Evolutionary conservation across 1,140 invertebrate genomes (phyloP).

Genomic region (Goniozus legneri): DNA sequence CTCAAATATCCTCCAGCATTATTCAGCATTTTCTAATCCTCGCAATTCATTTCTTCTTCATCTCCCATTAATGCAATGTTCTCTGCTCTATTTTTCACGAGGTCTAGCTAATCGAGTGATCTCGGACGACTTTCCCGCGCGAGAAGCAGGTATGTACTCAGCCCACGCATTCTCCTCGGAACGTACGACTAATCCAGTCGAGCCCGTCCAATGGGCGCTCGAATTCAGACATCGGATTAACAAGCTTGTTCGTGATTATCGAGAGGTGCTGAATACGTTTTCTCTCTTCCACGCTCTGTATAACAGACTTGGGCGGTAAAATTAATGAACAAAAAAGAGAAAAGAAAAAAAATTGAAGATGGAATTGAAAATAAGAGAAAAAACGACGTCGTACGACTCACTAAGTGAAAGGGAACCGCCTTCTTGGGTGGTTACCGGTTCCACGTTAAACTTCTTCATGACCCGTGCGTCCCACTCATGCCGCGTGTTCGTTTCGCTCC

Average conservation of each 20-base stretch:
- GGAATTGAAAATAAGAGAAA: conserved; percentile 10
- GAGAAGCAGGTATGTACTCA: too few relatives aligned
- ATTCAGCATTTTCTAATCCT: too few relatives aligned
- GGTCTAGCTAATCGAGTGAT: too few relatives aligned
- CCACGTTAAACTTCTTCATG: conserved; percentile 23
- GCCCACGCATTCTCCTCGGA: too few relatives aligned
- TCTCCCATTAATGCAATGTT: too few relatives aligned
- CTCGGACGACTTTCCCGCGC: too few relatives aligned
- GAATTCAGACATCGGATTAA: conserved; percentile 44
- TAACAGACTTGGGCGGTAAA: conserved; percentile 17
- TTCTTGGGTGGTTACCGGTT: conserved; percentile 50
- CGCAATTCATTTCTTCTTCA: too few relatives aligned
- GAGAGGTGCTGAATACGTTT: conserved; percentile 27
- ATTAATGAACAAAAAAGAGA: conserved; percentile 27
- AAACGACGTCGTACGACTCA: conserved; percentile 30
- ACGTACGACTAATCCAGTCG: conserved; percentile 8
- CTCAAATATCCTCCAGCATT: neutral
- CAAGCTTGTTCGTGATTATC: conserved; percentile 32
- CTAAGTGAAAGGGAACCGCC: conserved; percentile 42
- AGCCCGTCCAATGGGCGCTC: conserved; percentile 25
- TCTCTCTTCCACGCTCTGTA: conserved; percentile 14
- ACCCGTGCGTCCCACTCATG: neutral
- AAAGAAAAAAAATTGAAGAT: conserved; percentile 5
- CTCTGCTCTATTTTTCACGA: neutral
- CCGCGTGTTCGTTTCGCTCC: neutral